These are phyloP conservation scores for Oryzias celebensis DNA, from an alignment of 2,113 vertebrate species.

Conservation along the genomic window DNA sequence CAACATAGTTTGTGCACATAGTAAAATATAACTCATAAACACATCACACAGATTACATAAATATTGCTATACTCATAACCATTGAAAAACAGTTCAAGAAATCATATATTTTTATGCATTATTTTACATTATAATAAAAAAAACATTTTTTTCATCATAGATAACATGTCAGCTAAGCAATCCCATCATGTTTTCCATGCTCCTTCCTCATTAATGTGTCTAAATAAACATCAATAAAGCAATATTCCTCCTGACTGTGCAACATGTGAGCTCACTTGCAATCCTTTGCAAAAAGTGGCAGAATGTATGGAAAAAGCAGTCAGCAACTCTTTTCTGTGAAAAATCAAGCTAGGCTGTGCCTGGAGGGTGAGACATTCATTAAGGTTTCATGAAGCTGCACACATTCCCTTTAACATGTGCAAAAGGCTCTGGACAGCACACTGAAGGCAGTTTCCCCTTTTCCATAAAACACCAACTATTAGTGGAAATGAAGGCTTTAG, in stretches of 20 bases:
- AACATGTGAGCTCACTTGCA: slow-evolving; percentile 43
- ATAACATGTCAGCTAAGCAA: too few species aligned
- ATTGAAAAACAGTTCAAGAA: too few species aligned
- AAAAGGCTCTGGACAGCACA: slow-evolving; percentile 24
- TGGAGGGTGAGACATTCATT: slow-evolving; percentile 34
- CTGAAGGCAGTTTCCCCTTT: slow-evolving; percentile 44
- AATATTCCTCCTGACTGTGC: slow-evolving; percentile 14
- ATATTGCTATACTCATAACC: too few species aligned
- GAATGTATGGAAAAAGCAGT: slow-evolving; percentile 10
- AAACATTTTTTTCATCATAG: too few species aligned
- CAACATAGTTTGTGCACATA: too few species aligned
- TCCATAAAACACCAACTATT: slow-evolving; percentile 62
- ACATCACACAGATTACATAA: too few species aligned
- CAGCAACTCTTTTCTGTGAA: slow-evolving; percentile 13
- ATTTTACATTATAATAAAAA: too few species aligned
- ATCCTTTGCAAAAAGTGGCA: slow-evolving; percentile 4
- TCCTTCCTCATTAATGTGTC: slow-evolving; percentile 11
- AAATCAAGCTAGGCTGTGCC: slow-evolving; percentile 44
- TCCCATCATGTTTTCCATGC: slow-evolving; percentile 11
- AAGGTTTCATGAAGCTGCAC: slow-evolving; percentile 35
- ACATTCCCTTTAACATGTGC: slow-evolving; percentile 33
- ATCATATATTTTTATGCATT: too few species aligned
- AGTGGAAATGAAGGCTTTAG: slow-evolving; percentile 46
- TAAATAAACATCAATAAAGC: slow-evolving; percentile 46
- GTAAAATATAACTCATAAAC: too few species aligned